phyloP scores from a whole-genome alignment of 2,888 invertebrate species.

The Crossocerus cetratus region DNA sequence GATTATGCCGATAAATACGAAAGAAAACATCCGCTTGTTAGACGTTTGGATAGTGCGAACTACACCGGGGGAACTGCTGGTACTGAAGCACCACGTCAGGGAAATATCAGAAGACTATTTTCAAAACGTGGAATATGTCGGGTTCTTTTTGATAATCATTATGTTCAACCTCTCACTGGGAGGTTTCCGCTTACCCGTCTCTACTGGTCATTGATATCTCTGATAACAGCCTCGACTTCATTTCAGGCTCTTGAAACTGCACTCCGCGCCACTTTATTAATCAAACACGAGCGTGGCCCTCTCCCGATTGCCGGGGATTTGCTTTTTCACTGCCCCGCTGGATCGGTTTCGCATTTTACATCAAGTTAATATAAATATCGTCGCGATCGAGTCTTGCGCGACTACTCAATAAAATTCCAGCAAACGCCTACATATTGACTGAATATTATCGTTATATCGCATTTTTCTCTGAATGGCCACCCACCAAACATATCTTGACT shows the following conservation, averaged over 20 bases:
- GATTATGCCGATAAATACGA: no score
- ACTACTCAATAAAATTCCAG: background rate
- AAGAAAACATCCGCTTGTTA: no score
- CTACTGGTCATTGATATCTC: slow-evolving; percentile 56
- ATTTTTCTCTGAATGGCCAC: background rate
- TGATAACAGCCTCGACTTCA: slow-evolving; percentile 55
- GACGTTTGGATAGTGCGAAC: no score
- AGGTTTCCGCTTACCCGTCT: slow-evolving; percentile 34
- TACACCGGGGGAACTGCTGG: background rate
- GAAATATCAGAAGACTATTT: slow-evolving; percentile 24
- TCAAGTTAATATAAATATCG: background rate
- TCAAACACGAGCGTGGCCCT: slow-evolving; percentile 40
- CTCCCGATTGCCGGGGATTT: background rate
- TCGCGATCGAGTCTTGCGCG: background rate
- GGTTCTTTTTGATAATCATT: slow-evolving; percentile 41
- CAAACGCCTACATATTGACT: background rate
- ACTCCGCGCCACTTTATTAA: slow-evolving; percentile 55
- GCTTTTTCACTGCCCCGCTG: background rate
- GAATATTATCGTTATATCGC: background rate
- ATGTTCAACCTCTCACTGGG: slow-evolving; percentile 41
- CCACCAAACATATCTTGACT: background rate
- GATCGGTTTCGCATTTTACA: background rate
- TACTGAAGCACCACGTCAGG: background rate
- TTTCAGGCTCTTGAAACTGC: slow-evolving; percentile 45
- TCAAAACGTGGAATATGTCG: slow-evolving; percentile 27